A percentile compares a stretch with the other conserved stretches of the same genome.
Evolutionary conservation across 1,140 invertebrate genomes (phyloP).

Genomic region (fruit fly (Drosophila melanogaster)): Release_6_plus_ISO1_MT NC_004354.4:8796501-8797000

Average conservation of each 20-base stretch:
- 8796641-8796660: constrained; percentile 1
- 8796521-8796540: background rate
- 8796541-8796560: background rate
- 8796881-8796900: constrained; percentile 29
- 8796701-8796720: background rate
- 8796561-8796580: background rate
- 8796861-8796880: constrained; percentile 27
- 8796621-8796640: background rate
- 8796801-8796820: constrained; percentile 18
- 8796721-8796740: too few relatives aligned
- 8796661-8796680: constrained; percentile 25
- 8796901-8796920: constrained; percentile 39
- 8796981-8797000: constrained; percentile 21
- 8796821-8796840: constrained; percentile 43
- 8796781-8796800: constrained; percentile 32
- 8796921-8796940: too few relatives aligned
- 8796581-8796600: background rate
- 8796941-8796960: background rate
- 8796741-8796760: constrained; percentile 17
- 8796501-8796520: background rate
- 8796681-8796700: background rate
- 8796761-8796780: constrained; percentile 43
- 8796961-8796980: background rate
- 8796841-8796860: constrained; percentile 36
- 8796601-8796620: background rate